These are phyloP conservation scores for Ataeniobius toweri DNA, from an alignment of 2,797 vertebrate genomes.

Conservation along the genomic window DNA sequence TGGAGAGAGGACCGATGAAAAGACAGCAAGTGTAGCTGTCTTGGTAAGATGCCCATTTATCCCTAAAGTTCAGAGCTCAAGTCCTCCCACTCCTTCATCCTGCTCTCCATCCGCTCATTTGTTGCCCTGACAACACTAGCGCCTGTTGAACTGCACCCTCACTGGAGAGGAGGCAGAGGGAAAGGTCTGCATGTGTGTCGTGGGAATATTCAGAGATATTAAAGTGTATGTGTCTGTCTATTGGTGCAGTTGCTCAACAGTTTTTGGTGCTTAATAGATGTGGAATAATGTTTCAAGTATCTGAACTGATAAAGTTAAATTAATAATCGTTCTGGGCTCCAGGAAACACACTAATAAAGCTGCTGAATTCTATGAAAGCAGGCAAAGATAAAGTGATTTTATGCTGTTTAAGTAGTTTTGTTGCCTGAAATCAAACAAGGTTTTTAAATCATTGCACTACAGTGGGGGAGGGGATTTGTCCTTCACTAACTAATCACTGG, in stretches of 20 bases:
- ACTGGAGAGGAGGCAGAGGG: constrained; percentile 38
- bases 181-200: constrained; percentile 33
- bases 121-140: constrained; percentile 74
- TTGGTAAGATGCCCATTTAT: constrained; percentile 36
- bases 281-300: background rate
- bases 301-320: background rate
- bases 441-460: background rate
- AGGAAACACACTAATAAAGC: background rate
- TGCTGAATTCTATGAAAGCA: background rate
- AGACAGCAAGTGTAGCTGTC: constrained; percentile 41
- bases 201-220: constrained; percentile 23
- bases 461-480: background rate
- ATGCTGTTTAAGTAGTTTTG: background rate
- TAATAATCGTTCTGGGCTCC: background rate
- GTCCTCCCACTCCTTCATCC: constrained; percentile 63
- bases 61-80: constrained; percentile 69
- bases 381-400: background rate
- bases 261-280: constrained; percentile 9
- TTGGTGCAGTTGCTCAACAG: constrained; percentile 6
- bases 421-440: background rate
- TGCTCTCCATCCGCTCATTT: constrained; percentile 52
- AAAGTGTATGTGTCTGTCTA: constrained; percentile 16
- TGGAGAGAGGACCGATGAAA: constrained; percentile 57
- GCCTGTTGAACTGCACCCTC: constrained; percentile 49
- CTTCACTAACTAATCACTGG: background rate